phyloP scores from a whole-genome alignment of 2,888 invertebrate genomes.

The Chalcosyrphus nemorum region DNA sequence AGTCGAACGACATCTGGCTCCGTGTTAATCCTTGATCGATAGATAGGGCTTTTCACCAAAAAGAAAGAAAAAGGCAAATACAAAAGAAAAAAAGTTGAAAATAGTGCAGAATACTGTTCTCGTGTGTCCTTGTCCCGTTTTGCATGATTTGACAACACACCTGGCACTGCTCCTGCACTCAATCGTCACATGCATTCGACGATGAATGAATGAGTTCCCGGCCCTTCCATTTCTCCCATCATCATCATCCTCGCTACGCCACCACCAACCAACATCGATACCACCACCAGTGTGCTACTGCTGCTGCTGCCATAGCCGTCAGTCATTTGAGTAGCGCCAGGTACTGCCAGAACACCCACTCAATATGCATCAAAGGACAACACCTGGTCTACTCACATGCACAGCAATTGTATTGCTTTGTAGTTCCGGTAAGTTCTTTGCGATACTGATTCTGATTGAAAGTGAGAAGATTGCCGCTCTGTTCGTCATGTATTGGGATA shows the following conservation, averaged over 20 bases:
- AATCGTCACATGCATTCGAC: conserved; percentile 40
- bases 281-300: conserved; percentile 14
- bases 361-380: conserved; percentile 72
- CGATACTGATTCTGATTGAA: conserved; percentile 63
- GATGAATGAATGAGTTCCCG: conserved; percentile 66
- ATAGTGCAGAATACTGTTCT: conserved; percentile 72
- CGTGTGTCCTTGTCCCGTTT: conserved; percentile 70
- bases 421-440: conserved; percentile 81
- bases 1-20: conserved; percentile 71
- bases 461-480: conserved; percentile 41
- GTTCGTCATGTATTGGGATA: conserved; percentile 3
- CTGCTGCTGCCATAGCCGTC: conserved; percentile 60
- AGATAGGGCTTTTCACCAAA: conserved; percentile 48
- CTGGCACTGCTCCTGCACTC: conserved; percentile 49
- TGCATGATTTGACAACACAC: conserved; percentile 72
- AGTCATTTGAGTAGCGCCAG: conserved; percentile 68
- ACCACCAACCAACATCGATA: not conserved
- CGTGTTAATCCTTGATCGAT: conserved; percentile 71
- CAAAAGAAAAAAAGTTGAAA: conserved; percentile 40
- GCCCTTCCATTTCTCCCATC: conserved; percentile 51
- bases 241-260: conserved; percentile 48
- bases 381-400: conserved; percentile 81
- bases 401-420: conserved; percentile 82
- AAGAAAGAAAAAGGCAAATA: conserved; percentile 4
- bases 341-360: conserved; percentile 33